A percentile compares a stretch with the other conserved stretches of the same genome.
Evolutionary conservation across 2,888 invertebrate genomes (phyloP).

Genomic region (Diplazon laetatorius): DNA sequence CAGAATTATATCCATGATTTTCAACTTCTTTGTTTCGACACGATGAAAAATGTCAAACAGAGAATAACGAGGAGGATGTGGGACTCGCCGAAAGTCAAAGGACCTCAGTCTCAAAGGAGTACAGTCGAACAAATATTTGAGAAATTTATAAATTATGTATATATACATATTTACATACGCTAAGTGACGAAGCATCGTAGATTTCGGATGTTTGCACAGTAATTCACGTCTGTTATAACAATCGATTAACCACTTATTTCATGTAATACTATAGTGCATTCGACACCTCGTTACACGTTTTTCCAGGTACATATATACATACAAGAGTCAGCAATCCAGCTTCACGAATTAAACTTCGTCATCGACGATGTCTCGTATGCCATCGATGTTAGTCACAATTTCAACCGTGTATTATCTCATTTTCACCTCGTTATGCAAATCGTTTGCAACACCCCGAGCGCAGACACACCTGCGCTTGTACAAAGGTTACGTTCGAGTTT

Average conservation of each 20-base stretch:
- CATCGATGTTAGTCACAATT: constrained; percentile 20
- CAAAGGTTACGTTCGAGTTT: constrained; percentile 1
- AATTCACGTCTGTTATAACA: constrained; percentile 26
- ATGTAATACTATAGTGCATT: not conserved
- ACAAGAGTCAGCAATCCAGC: constrained; percentile 4
- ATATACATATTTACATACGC: not conserved
- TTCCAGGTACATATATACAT: constrained; percentile 19
- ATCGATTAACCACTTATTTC: constrained; percentile 39
- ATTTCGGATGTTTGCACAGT: constrained; percentile 19
- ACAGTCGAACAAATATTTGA: not conserved
- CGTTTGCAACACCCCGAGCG: constrained; percentile 14
- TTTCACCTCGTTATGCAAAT: constrained; percentile 50
- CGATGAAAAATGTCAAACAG: no score
- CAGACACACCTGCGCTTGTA: constrained; percentile 23
- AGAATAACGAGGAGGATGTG: no score
- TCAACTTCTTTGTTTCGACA: no score
- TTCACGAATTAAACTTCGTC: constrained; percentile 12
- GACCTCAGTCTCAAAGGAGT: no score
- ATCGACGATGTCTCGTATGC: constrained; percentile 2
- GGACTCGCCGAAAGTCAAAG: no score
- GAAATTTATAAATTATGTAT: no score
- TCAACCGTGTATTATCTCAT: constrained; percentile 49
- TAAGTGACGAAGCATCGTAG: constrained; percentile 17
- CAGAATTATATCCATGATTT: no score
- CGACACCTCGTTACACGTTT: constrained; percentile 34